Conservation (phyloP, 2,113 vertebrate species). For the Abramis brama region DNA sequence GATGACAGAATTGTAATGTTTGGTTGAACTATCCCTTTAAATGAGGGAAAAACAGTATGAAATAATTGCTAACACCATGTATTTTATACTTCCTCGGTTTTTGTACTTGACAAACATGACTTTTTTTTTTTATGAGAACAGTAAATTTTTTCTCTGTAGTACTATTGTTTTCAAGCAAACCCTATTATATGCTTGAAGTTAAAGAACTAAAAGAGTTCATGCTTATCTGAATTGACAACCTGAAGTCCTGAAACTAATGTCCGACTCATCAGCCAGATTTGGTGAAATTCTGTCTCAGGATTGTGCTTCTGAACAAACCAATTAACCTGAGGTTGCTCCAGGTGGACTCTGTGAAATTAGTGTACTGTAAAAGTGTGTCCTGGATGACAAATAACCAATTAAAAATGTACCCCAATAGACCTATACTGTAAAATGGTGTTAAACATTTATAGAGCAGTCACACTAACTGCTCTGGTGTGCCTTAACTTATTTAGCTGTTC, state of each 20-base stretch:
- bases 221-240: not conserved
- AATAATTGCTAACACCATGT: not conserved
- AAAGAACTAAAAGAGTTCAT: not conserved
- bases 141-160: too few species aligned
- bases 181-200: not conserved
- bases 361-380: conserved; percentile 23
- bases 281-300: not conserved
- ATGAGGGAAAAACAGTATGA: not conserved
- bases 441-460: conserved; percentile 24
- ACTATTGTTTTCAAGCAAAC: not conserved
- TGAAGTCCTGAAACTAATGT: not conserved
- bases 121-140: too few species aligned
- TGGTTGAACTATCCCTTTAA: not conserved
- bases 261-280: not conserved
- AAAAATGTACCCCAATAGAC: conserved; percentile 15
- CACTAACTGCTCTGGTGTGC: not conserved
- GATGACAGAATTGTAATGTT: not conserved
- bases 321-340: conserved; percentile 28
- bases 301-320: conserved; percentile 10
- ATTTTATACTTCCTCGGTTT: not conserved
- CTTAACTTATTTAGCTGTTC: not conserved
- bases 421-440: conserved; percentile 18
- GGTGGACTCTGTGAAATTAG: conserved; percentile 28
- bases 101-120: not conserved
- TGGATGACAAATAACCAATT: conserved; percentile 37